Conservation (phyloP, 2,797 vertebrate species). For the Eleutherodactylus coqui region DNA sequence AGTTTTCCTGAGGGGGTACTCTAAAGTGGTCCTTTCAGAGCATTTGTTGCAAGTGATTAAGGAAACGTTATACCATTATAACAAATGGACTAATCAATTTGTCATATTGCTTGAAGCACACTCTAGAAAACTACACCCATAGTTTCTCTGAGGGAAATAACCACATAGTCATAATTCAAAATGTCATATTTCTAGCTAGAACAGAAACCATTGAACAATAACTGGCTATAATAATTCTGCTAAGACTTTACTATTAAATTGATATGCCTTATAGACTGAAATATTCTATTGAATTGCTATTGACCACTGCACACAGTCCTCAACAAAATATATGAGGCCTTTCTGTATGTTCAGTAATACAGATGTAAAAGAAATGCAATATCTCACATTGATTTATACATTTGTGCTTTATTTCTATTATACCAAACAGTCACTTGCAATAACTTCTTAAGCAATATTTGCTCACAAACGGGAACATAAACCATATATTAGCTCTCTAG, state of each 20-base stretch:
- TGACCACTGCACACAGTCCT: too few species aligned
- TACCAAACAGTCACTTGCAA: background rate
- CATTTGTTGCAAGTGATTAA: conserved; percentile 8
- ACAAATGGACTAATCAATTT: conserved; percentile 38
- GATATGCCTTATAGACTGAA: background rate
- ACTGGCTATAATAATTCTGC: conserved; percentile 6
- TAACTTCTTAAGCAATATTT: conserved; percentile 13
- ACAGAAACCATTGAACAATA: background rate
- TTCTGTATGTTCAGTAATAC: background rate
- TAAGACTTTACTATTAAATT: conserved; percentile 33
- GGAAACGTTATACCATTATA: conserved; percentile 6
- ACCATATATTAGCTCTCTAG: background rate
- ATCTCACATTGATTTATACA: conserved; percentile 5
- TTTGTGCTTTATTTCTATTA: conserved; percentile 22
- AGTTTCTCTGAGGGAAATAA: conserved; percentile 6
- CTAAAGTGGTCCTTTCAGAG: background rate
- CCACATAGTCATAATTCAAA: conserved; percentile 31
- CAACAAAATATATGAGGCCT: background rate
- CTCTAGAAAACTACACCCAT: conserved; percentile 19
- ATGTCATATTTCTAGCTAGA: conserved; percentile 32
- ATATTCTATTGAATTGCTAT: background rate
- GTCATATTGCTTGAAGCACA: conserved; percentile 12
- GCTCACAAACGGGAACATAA: background rate
- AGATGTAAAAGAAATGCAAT: conserved; percentile 25
- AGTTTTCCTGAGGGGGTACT: background rate